Evolutionary conservation across 2,113 vertebrate genomes (phyloP).

Genomic region (Apteryx mantelli): DNA sequence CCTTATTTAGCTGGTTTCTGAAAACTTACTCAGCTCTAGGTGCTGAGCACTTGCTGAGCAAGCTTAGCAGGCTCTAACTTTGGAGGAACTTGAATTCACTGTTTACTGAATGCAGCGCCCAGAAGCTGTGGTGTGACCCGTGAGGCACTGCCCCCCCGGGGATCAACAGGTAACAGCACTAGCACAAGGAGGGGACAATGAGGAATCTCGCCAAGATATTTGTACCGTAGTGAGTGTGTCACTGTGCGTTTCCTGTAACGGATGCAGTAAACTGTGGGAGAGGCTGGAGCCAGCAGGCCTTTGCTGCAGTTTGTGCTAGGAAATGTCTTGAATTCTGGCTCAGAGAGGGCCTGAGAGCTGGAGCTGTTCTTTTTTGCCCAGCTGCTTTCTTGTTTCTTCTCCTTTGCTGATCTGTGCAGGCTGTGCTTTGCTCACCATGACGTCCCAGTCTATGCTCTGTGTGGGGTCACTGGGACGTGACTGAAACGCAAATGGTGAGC

Average conservation of each 20-base stretch:
- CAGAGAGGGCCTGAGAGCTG: fast-evolving
- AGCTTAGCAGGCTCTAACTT: neutral
- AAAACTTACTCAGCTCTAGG: fast-evolving
- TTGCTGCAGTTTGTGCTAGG: neutral
- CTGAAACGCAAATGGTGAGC: fast-evolving
- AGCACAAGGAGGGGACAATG: neutral
- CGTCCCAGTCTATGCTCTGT: neutral
- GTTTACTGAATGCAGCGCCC: fast-evolving
- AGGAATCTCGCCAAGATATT: neutral
- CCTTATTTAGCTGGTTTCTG: neutral
- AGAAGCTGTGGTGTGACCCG: fast-evolving
- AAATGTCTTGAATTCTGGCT: fast-evolving
- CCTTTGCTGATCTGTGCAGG: neutral
- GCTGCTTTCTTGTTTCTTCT: fast-evolving
- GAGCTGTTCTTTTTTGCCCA: neutral
- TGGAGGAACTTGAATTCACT: neutral
- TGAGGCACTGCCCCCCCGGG: fast-evolving
- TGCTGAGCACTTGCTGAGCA: neutral
- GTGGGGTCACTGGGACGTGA: neutral
- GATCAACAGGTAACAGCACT: fast-evolving
- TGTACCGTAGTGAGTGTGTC: fast-evolving
- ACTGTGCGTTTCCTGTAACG: fast-evolving
- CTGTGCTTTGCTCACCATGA: neutral
- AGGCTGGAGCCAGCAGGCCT: neutral
- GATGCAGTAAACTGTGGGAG: neutral